Evolutionary conservation across 2,888 invertebrate species (phyloP).

Genomic region (Sicus ferrugineus): DNA sequence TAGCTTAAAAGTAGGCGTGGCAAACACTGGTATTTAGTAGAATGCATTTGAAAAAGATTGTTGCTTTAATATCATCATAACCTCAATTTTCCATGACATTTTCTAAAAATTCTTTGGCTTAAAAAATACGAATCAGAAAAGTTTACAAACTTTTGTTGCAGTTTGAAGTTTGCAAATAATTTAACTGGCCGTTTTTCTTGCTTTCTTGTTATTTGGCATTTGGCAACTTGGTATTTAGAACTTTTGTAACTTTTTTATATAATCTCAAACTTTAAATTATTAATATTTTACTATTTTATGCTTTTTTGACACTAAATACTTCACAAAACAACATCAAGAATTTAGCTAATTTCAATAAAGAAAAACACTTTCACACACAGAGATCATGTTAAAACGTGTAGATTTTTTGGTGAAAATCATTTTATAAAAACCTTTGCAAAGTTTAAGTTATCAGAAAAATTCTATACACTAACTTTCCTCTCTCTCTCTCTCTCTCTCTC

Average conservation of each 20-base stretch:
- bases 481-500: too few species aligned
- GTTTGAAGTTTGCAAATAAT: neutral
- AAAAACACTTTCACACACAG: conserved; percentile 20
- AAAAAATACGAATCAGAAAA: conserved; percentile 1
- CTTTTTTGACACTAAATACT: neutral
- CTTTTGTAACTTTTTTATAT: neutral
- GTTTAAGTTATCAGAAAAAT: neutral
- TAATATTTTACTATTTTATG: neutral
- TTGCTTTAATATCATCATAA: too few species aligned
- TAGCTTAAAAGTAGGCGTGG: too few species aligned
- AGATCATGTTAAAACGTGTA: neutral
- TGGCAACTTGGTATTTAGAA: too few species aligned
- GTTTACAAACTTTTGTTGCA: too few species aligned
- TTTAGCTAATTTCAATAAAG: conserved; percentile 16
- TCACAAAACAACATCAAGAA: conserved; percentile 30
- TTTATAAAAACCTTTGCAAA: neutral
- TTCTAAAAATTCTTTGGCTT: neutral
- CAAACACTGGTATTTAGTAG: too few species aligned
- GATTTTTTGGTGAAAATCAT: neutral
- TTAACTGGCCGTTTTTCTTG: neutral
- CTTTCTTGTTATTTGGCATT: conserved; percentile 2
- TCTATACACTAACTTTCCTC: too few species aligned
- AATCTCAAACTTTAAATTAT: neutral
- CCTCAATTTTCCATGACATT: too few species aligned
- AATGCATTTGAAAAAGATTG: too few species aligned